Evolutionary conservation across 2,888 invertebrate species (phyloP).

Genomic region (Hedya salicella): DNA sequence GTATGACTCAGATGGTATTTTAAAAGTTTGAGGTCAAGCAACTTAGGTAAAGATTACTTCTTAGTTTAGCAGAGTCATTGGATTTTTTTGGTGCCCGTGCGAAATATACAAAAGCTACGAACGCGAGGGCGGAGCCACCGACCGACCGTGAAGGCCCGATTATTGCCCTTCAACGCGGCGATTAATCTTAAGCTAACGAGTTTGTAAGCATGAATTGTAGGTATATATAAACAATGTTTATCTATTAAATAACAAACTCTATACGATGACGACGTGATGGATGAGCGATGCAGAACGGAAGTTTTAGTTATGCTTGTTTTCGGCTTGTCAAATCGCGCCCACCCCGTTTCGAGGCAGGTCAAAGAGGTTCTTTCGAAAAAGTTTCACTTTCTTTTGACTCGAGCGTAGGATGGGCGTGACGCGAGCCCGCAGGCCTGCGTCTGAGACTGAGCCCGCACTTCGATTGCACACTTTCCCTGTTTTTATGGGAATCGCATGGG

Average conservation of each 20-base stretch:
- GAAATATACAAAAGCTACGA: constrained; percentile 54
- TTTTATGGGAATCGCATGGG: constrained; percentile 78
- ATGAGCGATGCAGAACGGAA: constrained; percentile 34
- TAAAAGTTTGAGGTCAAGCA: constrained; percentile 16
- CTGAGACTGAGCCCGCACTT: constrained; percentile 57
- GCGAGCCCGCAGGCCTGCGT: constrained; percentile 65
- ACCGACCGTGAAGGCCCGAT: constrained; percentile 67
- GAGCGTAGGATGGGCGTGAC: constrained; percentile 76
- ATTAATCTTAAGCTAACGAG: constrained; percentile 44
- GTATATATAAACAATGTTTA: constrained; percentile 34
- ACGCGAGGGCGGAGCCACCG: constrained; percentile 62
- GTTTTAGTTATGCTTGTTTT: constrained; percentile 32
- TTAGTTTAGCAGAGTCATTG: constrained; percentile 51
- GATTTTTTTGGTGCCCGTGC: constrained; percentile 62
- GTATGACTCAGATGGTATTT: constrained; percentile 20
- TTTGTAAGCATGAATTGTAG: constrained; percentile 23
- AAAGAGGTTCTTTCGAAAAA: constrained; percentile 57
- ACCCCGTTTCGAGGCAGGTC: constrained; percentile 48
- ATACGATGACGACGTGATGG: constrained; percentile 20
- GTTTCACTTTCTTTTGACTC: constrained; percentile 77
- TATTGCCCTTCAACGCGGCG: constrained; percentile 56
- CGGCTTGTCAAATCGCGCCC: constrained; percentile 46
- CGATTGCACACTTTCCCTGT: constrained; percentile 82
- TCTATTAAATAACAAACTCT: constrained; percentile 22
- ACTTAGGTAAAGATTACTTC: constrained; percentile 58